Conservation (phyloP, 1,140 invertebrate species). For the Drosophila tani region DNA sequence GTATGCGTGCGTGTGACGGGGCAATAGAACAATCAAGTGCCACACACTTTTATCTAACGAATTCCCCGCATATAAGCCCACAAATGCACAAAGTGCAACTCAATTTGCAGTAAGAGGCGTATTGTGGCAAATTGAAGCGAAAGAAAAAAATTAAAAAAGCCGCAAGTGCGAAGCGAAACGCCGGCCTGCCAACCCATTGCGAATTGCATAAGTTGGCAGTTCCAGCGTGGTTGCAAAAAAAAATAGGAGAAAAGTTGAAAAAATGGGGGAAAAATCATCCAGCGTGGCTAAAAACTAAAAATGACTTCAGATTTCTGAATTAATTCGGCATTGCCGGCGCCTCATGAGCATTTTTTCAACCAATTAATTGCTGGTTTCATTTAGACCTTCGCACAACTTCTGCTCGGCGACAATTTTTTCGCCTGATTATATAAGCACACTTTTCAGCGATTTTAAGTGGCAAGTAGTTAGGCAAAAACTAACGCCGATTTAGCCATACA, state of each 20-base stretch:
- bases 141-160: background rate
- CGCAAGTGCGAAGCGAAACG: background rate
- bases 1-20: conserved; percentile 24
- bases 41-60: conserved; percentile 51
- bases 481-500: background rate
- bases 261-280: conserved; percentile 24
- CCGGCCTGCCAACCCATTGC: conserved; percentile 38
- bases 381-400: background rate
- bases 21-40: conserved; percentile 48
- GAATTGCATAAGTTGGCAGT: conserved; percentile 63
- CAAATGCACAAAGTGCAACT: conserved; percentile 27
- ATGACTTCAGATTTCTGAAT: conserved; percentile 6
- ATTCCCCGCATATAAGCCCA: background rate
- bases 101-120: background rate
- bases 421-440: conserved; percentile 69
- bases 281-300: conserved; percentile 33
- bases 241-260: background rate
- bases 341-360: background rate
- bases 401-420: conserved; percentile 18
- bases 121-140: background rate
- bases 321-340: background rate
- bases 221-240: conserved; percentile 54
- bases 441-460: conserved; percentile 23
- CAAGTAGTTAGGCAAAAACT: conserved; percentile 8
- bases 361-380: conserved; percentile 5